Percentiles rank a stretch among this genome's conserved stretches.
These are phyloP conservation scores for Echiichthys vipera DNA, from an alignment of 2,797 vertebrate species.

Conservation along the genomic window DNA sequence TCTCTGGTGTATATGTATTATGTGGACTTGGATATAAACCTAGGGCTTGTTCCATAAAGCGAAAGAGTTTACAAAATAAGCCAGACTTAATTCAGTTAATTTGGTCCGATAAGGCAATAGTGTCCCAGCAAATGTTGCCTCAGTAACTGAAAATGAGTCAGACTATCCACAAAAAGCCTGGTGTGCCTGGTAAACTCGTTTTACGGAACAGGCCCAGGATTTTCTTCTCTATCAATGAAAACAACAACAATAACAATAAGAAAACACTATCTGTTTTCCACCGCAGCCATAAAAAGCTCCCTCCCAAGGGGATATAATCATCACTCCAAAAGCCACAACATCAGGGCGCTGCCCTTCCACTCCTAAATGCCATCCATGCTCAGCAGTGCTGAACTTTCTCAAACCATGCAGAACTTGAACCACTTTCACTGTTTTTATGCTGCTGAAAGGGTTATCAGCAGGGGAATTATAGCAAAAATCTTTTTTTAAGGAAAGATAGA, in stretches of 20 bases:
- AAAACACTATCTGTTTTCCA: constrained; percentile 61
- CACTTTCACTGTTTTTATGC: constrained; percentile 64
- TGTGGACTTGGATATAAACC: neutral
- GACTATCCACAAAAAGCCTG: too few species aligned
- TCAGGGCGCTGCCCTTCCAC: constrained; percentile 72
- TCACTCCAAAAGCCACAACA: constrained; percentile 74
- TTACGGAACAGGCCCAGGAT: too few species aligned
- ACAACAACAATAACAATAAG: constrained; percentile 51
- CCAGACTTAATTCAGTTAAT: too few species aligned
- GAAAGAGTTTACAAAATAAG: too few species aligned
- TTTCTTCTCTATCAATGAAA: constrained; percentile 36
- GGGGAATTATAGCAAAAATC: constrained; percentile 68
- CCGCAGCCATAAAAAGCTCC: constrained; percentile 56
- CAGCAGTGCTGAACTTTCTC: constrained; percentile 76
- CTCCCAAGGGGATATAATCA: constrained; percentile 64
- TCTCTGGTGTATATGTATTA: neutral
- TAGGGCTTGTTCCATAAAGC: too few species aligned
- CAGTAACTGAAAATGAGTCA: too few species aligned
- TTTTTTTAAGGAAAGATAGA: constrained; percentile 59
- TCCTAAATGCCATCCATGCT: constrained; percentile 75
- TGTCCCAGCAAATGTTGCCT: too few species aligned
- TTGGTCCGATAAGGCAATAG: too few species aligned
- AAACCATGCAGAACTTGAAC: constrained; percentile 78
- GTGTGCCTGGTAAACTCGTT: too few species aligned
- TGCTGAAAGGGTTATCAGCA: constrained; percentile 58